phyloP scores from a whole-genome alignment of 2,113 vertebrate species.

The Lophotis ruficrista region DNA sequence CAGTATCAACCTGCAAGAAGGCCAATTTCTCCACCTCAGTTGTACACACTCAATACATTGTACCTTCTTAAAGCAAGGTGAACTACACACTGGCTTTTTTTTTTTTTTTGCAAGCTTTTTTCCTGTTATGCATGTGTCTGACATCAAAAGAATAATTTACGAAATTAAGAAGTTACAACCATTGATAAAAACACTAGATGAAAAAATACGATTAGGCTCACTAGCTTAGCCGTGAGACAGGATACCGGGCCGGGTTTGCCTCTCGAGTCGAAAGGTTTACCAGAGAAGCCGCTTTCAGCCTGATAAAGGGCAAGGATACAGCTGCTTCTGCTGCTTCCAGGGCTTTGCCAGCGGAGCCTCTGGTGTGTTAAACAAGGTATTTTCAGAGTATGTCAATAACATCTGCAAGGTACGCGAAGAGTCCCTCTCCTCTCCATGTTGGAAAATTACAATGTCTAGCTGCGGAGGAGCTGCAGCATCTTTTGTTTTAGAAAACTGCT shows the following conservation, averaged over 20 bases:
- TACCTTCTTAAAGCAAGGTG: too few relatives aligned
- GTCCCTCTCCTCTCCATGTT: not conserved
- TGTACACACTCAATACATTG: accelerated
- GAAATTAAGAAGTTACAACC: not conserved
- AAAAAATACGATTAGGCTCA: not conserved
- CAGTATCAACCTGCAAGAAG: not conserved
- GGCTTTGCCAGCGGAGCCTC: not conserved
- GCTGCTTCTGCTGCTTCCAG: not conserved
- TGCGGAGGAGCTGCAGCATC: not conserved
- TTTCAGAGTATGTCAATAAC: not conserved
- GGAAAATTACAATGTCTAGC: not conserved
- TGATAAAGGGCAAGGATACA: not conserved
- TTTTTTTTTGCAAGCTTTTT: not conserved
- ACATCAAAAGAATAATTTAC: not conserved
- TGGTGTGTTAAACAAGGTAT: not conserved
- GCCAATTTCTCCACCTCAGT: too few relatives aligned
- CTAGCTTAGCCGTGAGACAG: not conserved
- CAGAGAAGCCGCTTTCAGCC: not conserved
- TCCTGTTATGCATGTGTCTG: too few relatives aligned
- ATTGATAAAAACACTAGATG: not conserved
- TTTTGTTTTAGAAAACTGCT: not conserved
- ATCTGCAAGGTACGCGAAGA: not conserved
- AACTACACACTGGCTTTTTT: not conserved
- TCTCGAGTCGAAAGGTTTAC: not conserved
- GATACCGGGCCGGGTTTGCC: not conserved